A percentile compares a stretch with the other conserved stretches of the same genome.
Evolutionary conservation across 2,888 invertebrate genomes (phyloP).

Genomic region (Plutella xylostella): DNA sequence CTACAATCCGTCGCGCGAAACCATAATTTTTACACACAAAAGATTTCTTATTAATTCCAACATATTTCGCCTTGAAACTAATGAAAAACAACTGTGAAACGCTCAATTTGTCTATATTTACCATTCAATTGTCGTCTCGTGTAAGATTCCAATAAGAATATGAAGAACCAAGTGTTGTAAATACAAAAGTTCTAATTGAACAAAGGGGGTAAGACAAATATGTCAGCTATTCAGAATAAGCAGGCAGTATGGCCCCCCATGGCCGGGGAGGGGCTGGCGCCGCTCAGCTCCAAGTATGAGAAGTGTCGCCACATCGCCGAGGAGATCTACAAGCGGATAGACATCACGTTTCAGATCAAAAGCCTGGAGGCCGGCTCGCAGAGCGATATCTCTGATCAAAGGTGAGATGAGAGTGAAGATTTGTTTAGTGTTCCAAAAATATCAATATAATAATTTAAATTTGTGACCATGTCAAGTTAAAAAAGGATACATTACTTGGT

Average conservation of each 20-base stretch:
- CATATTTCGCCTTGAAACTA: constrained; percentile 27
- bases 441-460: too few relatives aligned
- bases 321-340: constrained; percentile 61
- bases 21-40: too few relatives aligned
- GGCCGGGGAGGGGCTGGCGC: constrained; percentile 28
- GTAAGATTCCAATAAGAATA: constrained; percentile 31
- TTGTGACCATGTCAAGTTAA: too few relatives aligned
- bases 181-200: neutral
- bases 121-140: neutral
- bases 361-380: constrained; percentile 41
- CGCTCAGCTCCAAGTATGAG: constrained; percentile 48
- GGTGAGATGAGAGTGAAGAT: too few relatives aligned
- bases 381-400: constrained; percentile 48
- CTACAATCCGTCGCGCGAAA: constrained; percentile 1
- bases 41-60: constrained; percentile 17
- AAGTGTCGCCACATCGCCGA: constrained; percentile 61
- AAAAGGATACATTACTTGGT: too few relatives aligned
- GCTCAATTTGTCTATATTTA: too few relatives aligned
- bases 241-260: constrained; percentile 37
- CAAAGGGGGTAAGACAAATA: constrained; percentile 17
- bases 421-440: too few relatives aligned
- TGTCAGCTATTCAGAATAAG: constrained; percentile 45
- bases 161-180: constrained; percentile 11
- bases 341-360: constrained; percentile 61
- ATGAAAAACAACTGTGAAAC: too few relatives aligned